A percentile compares a stretch with the other conserved stretches of the same genome.
Conservation (phyloP, 2,113 vertebrate species). For the Esox niger region DNA sequence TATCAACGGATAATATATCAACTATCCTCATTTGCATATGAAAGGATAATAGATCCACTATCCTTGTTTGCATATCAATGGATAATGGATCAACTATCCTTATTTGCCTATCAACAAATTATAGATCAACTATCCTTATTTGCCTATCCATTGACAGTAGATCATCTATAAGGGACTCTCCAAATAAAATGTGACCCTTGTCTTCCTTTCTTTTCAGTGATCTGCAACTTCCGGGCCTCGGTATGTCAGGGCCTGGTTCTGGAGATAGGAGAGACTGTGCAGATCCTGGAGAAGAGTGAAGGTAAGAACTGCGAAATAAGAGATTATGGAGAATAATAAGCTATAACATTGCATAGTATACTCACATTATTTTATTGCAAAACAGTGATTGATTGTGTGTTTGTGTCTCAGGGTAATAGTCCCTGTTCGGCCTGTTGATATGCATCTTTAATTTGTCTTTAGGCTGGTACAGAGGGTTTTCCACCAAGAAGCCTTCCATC, state of each 20-base stretch:
- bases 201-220: constrained; percentile 75
- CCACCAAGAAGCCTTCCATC: constrained; percentile 73
- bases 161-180: no score
- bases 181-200: no score
- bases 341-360: neutral
- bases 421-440: neutral
- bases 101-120: no score
- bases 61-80: no score
- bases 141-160: no score
- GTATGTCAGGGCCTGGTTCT: constrained; percentile 89
- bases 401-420: no score
- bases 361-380: no score
- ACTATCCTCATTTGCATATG: no score
- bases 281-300: constrained; percentile 97
- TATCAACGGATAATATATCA: no score
- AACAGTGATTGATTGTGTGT: neutral
- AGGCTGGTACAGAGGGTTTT: constrained; percentile 79
- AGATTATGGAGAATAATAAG: neutral
- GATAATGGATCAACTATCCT: no score
- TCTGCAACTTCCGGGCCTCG: constrained; percentile 93
- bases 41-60: no score
- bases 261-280: constrained; percentile 96
- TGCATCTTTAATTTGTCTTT: constrained; percentile 27
- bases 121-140: no score
- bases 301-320: constrained; percentile 65